phyloP scores from a whole-genome alignment of 2,888 invertebrate species.

The Eristalinus sepulchralis region DNA sequence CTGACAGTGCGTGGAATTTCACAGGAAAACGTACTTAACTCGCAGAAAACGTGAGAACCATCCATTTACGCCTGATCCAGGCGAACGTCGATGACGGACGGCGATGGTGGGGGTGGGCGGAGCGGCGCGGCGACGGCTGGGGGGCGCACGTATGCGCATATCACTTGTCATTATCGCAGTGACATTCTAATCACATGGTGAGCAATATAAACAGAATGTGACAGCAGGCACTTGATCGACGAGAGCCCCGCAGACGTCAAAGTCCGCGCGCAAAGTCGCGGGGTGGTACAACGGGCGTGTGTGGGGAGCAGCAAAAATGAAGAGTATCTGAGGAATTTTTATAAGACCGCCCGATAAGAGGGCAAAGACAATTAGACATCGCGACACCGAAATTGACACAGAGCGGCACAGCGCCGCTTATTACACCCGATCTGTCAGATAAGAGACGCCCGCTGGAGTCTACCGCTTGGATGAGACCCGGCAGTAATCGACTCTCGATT shows the following conservation, averaged over 20 bases:
- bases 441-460: not conserved
- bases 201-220: not conserved
- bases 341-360: not conserved
- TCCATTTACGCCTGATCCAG: not conserved
- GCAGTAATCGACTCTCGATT: not conserved
- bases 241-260: not conserved
- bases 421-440: not conserved
- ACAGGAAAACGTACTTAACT: constrained; percentile 22
- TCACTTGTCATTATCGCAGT: constrained; percentile 37
- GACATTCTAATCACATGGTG: constrained; percentile 25
- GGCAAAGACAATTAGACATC: constrained; percentile 8
- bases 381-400: constrained; percentile 51
- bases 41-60: constrained; percentile 20
- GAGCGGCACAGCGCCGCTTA: constrained; percentile 4
- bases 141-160: not conserved
- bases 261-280: not conserved
- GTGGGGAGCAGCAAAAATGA: not conserved
- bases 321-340: not conserved
- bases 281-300: too few species aligned
- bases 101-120: not conserved
- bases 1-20: constrained; percentile 36
- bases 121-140: too few species aligned
- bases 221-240: not conserved
- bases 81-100: not conserved
- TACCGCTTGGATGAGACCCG: not conserved